Conservation (phyloP, 2,797 vertebrate genomes). For the Acestrorhynchus altus region DNA sequence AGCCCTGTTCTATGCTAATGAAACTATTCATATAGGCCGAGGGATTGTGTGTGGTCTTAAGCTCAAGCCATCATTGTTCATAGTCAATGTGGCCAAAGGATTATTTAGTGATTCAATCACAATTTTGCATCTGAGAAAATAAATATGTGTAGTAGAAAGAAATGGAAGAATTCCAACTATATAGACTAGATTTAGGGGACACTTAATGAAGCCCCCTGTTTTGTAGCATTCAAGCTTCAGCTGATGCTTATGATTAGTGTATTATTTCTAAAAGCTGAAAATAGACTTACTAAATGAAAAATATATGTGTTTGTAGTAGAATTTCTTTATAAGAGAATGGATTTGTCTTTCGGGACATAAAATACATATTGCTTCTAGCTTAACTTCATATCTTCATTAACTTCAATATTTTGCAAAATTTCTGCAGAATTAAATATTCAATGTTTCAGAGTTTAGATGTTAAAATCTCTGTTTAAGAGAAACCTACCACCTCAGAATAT, state of each 20-base stretch:
- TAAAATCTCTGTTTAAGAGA: no score
- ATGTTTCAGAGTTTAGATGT: no score
- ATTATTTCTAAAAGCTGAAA: not conserved
- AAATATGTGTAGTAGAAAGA: not conserved
- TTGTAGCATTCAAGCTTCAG: not conserved
- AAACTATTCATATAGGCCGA: constrained; percentile 31
- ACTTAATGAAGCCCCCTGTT: not conserved
- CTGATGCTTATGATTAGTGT: not conserved
- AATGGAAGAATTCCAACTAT: not conserved
- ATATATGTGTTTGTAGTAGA: not conserved
- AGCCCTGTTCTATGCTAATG: constrained; percentile 35
- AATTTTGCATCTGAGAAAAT: no score
- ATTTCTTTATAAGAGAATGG: not conserved
- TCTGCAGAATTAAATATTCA: no score
- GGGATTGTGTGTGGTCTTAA: constrained; percentile 38
- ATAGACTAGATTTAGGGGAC: not conserved
- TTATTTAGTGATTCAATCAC: constrained; percentile 49
- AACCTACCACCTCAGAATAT: no score
- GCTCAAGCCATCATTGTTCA: constrained; percentile 29
- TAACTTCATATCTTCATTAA: no score
- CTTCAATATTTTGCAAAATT: no score
- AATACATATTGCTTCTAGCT: no score
- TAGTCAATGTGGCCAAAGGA: constrained; percentile 2
- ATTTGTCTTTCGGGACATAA: not conserved
- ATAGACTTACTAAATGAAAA: not conserved